These are phyloP conservation scores for Tenthredo livida DNA, from an alignment of 2,888 invertebrate genomes.

Conservation along the genomic window DNA sequence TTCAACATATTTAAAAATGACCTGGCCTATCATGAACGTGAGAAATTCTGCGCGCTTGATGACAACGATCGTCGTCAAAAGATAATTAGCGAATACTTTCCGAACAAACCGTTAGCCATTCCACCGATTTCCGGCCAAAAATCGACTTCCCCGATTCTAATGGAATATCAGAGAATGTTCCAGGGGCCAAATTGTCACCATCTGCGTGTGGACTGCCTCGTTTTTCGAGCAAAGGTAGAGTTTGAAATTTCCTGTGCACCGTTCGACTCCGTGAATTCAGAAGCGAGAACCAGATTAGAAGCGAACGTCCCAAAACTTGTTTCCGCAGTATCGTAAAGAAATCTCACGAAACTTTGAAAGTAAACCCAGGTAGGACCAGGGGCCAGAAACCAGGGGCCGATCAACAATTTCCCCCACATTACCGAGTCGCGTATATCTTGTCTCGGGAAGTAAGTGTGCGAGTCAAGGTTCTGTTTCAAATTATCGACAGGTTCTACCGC, in stretches of 20 bases:
- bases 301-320: constrained; percentile 38
- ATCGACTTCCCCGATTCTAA: background rate
- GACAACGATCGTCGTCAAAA: background rate
- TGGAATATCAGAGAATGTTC: background rate
- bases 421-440: constrained; percentile 20
- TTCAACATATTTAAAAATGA: background rate
- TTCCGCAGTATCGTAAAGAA: constrained; percentile 21
- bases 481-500: constrained; percentile 71
- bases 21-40: background rate
- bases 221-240: background rate
- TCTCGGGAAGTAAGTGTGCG: constrained; percentile 48
- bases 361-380: constrained; percentile 2
- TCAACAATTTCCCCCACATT: constrained; percentile 30
- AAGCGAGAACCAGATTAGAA: constrained; percentile 31
- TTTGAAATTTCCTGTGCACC: background rate
- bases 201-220: background rate
- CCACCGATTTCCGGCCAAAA: background rate
- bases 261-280: constrained; percentile 17
- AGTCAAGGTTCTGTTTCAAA: constrained; percentile 66
- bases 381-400: background rate
- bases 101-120: background rate
- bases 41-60: background rate
- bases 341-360: constrained; percentile 8
- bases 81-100: background rate
- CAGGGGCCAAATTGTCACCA: background rate